Conservation (phyloP, 1,140 invertebrate species). For the Streblospio benedicti region DNA sequence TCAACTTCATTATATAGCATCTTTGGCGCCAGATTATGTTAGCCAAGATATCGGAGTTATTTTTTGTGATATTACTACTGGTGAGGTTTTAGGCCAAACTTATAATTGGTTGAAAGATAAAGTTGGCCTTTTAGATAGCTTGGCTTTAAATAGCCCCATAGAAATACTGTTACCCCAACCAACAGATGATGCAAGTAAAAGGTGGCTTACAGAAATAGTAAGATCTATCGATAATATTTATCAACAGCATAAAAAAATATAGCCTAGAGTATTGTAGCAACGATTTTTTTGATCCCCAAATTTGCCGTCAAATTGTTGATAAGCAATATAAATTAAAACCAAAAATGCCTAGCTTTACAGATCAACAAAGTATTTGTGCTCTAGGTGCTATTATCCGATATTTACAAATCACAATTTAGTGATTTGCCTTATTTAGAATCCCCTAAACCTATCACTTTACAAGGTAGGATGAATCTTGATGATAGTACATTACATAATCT, state of each 20-base stretch:
- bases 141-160: too few relatives aligned
- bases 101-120: too few relatives aligned
- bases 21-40: not conserved
- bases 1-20: not conserved
- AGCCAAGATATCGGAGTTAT: not conserved
- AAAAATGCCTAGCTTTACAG: not conserved
- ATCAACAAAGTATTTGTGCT: not conserved
- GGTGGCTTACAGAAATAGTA: not conserved
- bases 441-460: not conserved
- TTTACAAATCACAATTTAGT: not conserved
- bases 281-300: not conserved
- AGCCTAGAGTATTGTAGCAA: not conserved
- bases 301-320: not conserved
- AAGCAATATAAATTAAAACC: not conserved
- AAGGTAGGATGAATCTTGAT: not conserved
- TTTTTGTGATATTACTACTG: slow-evolving; percentile 1
- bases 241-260: not conserved
- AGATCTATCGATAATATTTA: not conserved
- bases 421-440: not conserved
- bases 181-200: not conserved
- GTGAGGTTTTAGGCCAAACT: too few relatives aligned
- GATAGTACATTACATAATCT: not conserved
- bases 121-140: too few relatives aligned
- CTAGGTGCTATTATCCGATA: not conserved
- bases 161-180: not conserved